Conservation (phyloP, 2,797 vertebrate species). For the Microhierax caerulescens region DNA sequence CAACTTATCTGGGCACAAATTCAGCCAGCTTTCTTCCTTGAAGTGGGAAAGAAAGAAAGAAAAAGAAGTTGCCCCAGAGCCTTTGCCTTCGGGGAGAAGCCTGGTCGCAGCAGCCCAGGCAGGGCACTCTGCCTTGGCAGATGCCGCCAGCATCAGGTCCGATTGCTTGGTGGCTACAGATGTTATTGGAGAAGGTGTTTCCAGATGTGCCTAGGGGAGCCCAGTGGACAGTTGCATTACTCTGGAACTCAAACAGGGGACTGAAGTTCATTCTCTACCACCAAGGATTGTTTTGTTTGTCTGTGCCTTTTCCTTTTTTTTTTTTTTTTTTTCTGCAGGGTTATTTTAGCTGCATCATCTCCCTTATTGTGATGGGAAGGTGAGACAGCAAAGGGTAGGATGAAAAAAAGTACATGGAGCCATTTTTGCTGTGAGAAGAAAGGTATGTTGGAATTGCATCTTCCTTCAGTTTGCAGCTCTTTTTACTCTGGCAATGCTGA, state of each 20-base stretch:
- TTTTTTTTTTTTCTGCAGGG: neutral
- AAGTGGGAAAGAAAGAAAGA: neutral
- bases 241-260: neutral
- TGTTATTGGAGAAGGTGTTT: neutral
- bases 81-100: neutral
- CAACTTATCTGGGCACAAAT: neutral
- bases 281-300: neutral
- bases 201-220: neutral
- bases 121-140: neutral
- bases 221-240: neutral
- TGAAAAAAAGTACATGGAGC: neutral
- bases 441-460: neutral
- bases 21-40: neutral
- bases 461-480: neutral
- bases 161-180: neutral
- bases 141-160: neutral
- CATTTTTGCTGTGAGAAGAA: neutral
- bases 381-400: neutral
- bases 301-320: neutral
- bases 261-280: neutral
- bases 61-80: rapidly evolving
- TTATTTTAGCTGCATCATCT: neutral
- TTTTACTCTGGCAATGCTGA: neutral
- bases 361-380: neutral
- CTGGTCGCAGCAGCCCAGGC: neutral